Evolutionary conservation across 2,113 vertebrate species (phyloP).

Genomic region (Pteropus alecto): DNA sequence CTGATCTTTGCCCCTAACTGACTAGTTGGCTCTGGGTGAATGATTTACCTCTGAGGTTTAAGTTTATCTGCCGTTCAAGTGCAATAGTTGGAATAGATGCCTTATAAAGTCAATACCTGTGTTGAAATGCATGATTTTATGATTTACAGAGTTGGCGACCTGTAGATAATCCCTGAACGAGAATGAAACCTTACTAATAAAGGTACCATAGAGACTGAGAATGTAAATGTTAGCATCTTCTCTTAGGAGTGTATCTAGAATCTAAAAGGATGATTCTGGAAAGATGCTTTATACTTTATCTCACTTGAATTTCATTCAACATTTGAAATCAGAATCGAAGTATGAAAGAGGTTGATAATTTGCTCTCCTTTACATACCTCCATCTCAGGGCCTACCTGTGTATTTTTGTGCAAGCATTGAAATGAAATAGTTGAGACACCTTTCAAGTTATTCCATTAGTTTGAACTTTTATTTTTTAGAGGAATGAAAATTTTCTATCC

Average conservation of each 20-base stretch:
- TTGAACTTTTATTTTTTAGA: conserved; percentile 52
- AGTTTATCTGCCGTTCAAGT: not conserved
- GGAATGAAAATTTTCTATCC: conserved; percentile 17
- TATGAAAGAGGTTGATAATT: not conserved
- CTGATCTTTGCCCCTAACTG: not conserved
- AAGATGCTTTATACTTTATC: not conserved
- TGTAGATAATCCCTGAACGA: not conserved
- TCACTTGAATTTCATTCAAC: not conserved
- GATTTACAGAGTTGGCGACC: not conserved
- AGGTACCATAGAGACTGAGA: not conserved
- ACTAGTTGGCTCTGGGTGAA: not conserved
- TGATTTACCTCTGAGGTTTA: not conserved
- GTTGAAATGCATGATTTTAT: not conserved
- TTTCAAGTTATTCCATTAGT: conserved; percentile 48
- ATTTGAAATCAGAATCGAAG: conserved; percentile 4
- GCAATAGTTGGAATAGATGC: not conserved
- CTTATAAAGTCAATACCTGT: not conserved
- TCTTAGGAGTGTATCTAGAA: not conserved
- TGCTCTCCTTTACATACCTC: not conserved
- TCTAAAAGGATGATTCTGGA: not conserved
- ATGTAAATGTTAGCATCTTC: not conserved
- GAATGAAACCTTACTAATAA: not conserved
- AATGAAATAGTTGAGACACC: conserved; percentile 39
- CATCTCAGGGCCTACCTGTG: not conserved
- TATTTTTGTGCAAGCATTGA: conserved; percentile 15